Conservation (phyloP, 2,113 vertebrate genomes). For the Spheniscus mendiculus region DNA sequence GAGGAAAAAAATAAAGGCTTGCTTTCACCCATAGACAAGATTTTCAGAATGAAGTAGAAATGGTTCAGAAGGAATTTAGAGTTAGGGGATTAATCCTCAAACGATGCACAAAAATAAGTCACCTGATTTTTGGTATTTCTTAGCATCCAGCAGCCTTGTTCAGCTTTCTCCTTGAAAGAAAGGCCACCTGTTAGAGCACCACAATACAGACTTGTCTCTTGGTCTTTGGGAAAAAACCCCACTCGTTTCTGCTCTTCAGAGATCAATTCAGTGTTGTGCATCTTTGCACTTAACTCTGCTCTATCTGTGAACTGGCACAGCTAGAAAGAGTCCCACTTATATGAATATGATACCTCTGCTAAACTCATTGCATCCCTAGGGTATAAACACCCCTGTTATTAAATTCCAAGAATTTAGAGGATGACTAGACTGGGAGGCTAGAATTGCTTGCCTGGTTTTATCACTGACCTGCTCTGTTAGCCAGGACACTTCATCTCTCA, state of each 20-base stretch:
- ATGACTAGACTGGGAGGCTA: neutral
- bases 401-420: neutral
- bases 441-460: neutral
- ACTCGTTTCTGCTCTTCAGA: neutral
- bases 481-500: neutral
- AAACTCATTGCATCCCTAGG: neutral
- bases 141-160: neutral
- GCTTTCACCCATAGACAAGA: slow-evolving; percentile 13
- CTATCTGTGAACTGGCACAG: neutral
- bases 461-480: neutral
- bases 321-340: neutral
- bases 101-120: neutral
- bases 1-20: slow-evolving; percentile 14
- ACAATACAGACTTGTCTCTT: neutral
- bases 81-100: slow-evolving; percentile 11
- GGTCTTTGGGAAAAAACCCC: neutral
- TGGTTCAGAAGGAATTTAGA: slow-evolving; percentile 49
- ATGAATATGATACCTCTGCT: neutral
- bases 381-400: neutral
- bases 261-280: neutral
- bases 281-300: neutral
- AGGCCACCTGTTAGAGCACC: neutral
- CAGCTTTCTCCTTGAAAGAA: slow-evolving; percentile 12
- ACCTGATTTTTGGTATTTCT: neutral
- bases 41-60: slow-evolving; percentile 2